Evolutionary conservation across 2,888 invertebrate species (phyloP), one percentile per base, ranked within the genome.

Genomic region (Drosophila acutilabella): DNA sequence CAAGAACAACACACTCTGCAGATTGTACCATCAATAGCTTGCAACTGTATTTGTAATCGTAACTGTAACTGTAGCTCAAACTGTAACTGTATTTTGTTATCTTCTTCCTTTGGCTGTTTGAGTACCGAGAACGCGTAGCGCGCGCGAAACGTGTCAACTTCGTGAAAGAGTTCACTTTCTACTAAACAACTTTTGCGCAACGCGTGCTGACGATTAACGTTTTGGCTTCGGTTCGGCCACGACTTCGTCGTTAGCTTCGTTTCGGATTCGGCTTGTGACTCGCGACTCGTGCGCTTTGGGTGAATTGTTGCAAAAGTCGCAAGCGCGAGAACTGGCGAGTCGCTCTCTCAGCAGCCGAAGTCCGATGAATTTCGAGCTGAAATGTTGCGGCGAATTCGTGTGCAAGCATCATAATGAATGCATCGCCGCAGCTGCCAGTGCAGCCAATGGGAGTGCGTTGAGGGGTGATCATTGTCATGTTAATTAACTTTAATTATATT

Each of bases 141-240:
- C 91, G 90, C 89, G 88, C 77, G 88, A 85, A 81, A 86, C 92
- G 88, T 91, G 92, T 91, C 92, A 90, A 89, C 87, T 83, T 88
- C 87, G 86, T 90, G 89, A 87, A 88, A 91, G 86, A 89, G 92
- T 92, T 90, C 90, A 91, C 91, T 90, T 91, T 90, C 89, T 90
- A 92, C 92, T 92, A 91, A 92, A 90, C 89, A 84, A 56, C 82
- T 90, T 90, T 90, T 89, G 87, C 81, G 73, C 73, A 74, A 75
- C 79, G 77, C 71, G 71, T 66, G 64, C 59, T 66, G 64, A 67
- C 71, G 79, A 83, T 60, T 73, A 66, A 65, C 42, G 57, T 58
- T 65, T 23, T 56, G 11, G 6, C 23, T 30, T 30, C 30, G 30
- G 8, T 41, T 71, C 72, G 82, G 47, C 42, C 61, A 30, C 71